Percentiles rank a stretch among this genome's conserved stretches.
phyloP scores from a whole-genome alignment of 2,888 invertebrate genomes.

The Acleris cristana region DNA sequence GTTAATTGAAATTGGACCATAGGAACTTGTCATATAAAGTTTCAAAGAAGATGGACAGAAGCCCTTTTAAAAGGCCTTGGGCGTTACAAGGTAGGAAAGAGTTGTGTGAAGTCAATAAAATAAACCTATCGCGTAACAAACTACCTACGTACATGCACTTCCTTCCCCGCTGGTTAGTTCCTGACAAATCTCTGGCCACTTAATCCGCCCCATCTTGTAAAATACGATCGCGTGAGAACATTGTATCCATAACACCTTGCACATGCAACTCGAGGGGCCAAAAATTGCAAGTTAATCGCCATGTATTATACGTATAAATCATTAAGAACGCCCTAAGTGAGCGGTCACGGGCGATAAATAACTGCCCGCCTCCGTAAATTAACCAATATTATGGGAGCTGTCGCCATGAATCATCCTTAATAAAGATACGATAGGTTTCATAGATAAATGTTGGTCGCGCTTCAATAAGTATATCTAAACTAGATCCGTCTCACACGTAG shows the following conservation, averaged over 20 bases:
- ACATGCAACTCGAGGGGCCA: constrained; percentile 63
- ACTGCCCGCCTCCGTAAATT: constrained; percentile 46
- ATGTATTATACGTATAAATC: constrained; percentile 67
- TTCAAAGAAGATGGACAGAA: too few relatives aligned
- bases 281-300: constrained; percentile 77
- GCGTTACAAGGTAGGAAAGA: too few relatives aligned
- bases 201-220: constrained; percentile 57
- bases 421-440: constrained; percentile 30
- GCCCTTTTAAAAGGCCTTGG: too few relatives aligned
- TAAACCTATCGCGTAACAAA: neutral
- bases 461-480: too few relatives aligned
- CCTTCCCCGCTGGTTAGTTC: neutral
- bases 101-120: neutral
- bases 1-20: too few relatives aligned
- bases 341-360: constrained; percentile 56
- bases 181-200: constrained; percentile 52
- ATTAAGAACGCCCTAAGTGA: constrained; percentile 54
- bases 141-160: neutral
- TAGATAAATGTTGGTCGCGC: constrained; percentile 20
- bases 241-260: constrained; percentile 61
- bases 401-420: constrained; percentile 43
- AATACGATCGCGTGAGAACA: constrained; percentile 71
- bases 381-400: constrained; percentile 47
- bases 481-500: too few relatives aligned
- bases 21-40: too few relatives aligned